phyloP scores from a whole-genome alignment of 2,113 vertebrate species.

The Charina bottae region DNA sequence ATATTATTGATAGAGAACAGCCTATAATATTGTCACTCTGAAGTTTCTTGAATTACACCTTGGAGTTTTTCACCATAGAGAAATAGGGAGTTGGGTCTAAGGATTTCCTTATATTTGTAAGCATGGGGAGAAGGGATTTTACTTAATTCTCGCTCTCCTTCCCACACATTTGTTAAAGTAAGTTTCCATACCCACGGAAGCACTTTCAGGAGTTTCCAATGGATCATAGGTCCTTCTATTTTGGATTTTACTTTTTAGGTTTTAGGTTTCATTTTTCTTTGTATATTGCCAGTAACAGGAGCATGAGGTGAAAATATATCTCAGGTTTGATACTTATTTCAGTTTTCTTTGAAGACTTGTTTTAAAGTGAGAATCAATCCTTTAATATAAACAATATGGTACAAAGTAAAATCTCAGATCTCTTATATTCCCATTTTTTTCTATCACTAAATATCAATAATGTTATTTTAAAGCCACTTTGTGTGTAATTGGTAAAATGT shows the following conservation, averaged over 20 bases:
- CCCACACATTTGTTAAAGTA: not conserved
- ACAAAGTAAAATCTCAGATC: slow-evolving; percentile 9
- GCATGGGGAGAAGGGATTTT: not conserved
- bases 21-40: not conserved
- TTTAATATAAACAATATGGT: not conserved
- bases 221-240: not conserved
- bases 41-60: not conserved
- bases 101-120: not conserved
- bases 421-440: slow-evolving; percentile 12
- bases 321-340: not conserved
- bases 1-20: too few species aligned
- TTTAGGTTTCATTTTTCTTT: not conserved
- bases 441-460: slow-evolving; percentile 19
- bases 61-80: not conserved
- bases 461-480: slow-evolving; percentile 30
- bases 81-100: not conserved
- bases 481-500: not conserved
- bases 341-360: not conserved
- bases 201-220: not conserved
- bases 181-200: not conserved
- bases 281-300: not conserved
- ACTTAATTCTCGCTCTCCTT: not conserved
- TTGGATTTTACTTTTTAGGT: not conserved
- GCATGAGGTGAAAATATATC: not conserved
- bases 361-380: not conserved